A percentile compares a stretch with the other conserved stretches of the same genome.
Conservation (phyloP, 2,888 invertebrate genomes). For the Plebejus argus region DNA sequence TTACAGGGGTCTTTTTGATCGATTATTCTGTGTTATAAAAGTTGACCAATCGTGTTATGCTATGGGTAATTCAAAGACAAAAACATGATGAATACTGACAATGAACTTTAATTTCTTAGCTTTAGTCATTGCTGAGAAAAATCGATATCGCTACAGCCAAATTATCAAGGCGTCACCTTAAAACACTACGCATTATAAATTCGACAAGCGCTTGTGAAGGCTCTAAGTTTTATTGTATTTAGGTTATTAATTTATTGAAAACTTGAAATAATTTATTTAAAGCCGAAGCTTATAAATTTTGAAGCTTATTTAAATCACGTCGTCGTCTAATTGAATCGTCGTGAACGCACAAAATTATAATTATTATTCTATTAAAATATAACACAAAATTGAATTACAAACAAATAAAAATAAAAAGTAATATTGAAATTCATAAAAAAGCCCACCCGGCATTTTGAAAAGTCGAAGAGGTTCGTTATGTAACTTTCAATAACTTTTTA, state of each 20-base stretch:
- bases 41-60: no score
- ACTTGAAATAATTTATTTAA: no score
- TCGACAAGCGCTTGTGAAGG: background rate
- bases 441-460: conserved; percentile 13
- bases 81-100: no score
- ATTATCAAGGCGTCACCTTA: no score
- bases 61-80: no score
- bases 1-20: no score
- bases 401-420: conserved; percentile 23
- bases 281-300: background rate
- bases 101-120: no score
- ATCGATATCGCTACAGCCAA: no score
- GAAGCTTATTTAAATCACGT: background rate
- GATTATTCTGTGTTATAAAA: no score
- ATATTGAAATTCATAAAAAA: conserved; percentile 19
- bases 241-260: background rate
- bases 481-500: conserved; percentile 29
- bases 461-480: conserved; percentile 7
- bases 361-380: background rate
- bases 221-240: background rate
- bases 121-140: no score
- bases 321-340: background rate
- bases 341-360: background rate
- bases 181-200: background rate
- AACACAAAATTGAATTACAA: background rate